A percentile compares a stretch with the other conserved stretches of the same genome.
Conservation (phyloP, 2,113 vertebrate species). For the Cavia aperea region DNA sequence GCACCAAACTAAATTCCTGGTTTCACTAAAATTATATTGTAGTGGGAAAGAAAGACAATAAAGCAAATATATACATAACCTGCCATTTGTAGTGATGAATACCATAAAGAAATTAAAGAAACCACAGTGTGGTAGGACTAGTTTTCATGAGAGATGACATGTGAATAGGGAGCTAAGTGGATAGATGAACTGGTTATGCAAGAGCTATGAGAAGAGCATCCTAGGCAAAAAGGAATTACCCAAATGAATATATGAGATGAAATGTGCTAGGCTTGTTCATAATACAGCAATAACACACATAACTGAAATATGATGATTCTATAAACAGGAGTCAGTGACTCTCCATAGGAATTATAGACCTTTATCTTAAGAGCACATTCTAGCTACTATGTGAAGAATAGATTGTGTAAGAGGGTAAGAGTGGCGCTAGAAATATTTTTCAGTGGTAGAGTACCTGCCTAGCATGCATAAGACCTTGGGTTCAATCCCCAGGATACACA, state of each 20-base stretch:
- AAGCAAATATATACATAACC: neutral
- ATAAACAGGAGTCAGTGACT: neutral
- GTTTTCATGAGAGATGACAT: neutral
- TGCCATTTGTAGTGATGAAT: neutral
- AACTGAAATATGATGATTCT: neutral
- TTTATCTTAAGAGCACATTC: neutral
- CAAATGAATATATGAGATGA: neutral
- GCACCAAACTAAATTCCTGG: neutral
- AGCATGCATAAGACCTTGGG: neutral
- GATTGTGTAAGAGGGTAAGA: neutral
- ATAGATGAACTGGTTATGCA: neutral
- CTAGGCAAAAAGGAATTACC: neutral
- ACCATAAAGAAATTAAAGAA: conserved; percentile 9
- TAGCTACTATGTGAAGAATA: neutral
- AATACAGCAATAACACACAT: neutral
- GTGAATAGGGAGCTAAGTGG: neutral
- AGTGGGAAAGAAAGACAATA: neutral
- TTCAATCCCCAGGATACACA: no score
- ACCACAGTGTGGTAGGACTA: neutral
- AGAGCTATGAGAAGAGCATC: neutral
- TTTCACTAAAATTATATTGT: neutral
- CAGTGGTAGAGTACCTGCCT: neutral
- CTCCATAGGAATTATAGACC: neutral
- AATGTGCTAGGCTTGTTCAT: neutral
- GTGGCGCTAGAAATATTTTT: neutral